Base-by-base conservation (phyloP, 1,140 invertebrate species). In the Hypothenemus hampei region DNA sequence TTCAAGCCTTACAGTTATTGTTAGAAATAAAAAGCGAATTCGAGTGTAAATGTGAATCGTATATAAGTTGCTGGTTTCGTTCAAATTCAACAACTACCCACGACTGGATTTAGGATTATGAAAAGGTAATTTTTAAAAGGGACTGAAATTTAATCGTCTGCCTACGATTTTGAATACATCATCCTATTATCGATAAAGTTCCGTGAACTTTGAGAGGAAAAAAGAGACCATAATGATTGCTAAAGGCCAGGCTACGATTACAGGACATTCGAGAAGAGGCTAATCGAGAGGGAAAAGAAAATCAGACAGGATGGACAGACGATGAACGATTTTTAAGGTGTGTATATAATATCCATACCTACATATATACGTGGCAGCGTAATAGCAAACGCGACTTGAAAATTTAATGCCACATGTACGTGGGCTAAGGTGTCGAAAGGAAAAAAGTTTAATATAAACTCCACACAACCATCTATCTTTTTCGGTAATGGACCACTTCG, bases 361-460 rank as follows among this genome's bases (percentile, higher is more conserved):
- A n/a, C n/a, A n/a, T n/a, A n/a, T 57, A 40, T 50, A 26, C 45
- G 55, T 46, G 55, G 47, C 40, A 57, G 43, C 22, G 39, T 40
- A 57, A 57, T 57, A 57, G 55, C 39, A 57, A 56, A 56, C 53
- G 53, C 53, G 53, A 56, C 53, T 56, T 48, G 53, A 56, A 56
- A 56, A 56, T 56, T 56, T 56, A 56, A 56, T 56, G 44, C 53
- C 18, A 29, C 40, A n/a, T n/a, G 26, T 57, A 57, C 54, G 45
- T 48, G 41, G 46, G 23, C 23, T 51, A 57, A 57, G 55, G 47
- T 51, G 55, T 26, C 39, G 29, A 50, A 51, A 57, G 47, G 55
- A 50, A 57, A 57, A 57, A 57, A 57, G 39, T 57, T 57, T 57
- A 57, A 57, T 57, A 57, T 57, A 57, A 57, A 48, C 55, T 41